Percentiles rank a stretch among this genome's conserved stretches.
Evolutionary conservation across 2,113 vertebrate genomes (phyloP).

Genomic region (Mola mola): DNA sequence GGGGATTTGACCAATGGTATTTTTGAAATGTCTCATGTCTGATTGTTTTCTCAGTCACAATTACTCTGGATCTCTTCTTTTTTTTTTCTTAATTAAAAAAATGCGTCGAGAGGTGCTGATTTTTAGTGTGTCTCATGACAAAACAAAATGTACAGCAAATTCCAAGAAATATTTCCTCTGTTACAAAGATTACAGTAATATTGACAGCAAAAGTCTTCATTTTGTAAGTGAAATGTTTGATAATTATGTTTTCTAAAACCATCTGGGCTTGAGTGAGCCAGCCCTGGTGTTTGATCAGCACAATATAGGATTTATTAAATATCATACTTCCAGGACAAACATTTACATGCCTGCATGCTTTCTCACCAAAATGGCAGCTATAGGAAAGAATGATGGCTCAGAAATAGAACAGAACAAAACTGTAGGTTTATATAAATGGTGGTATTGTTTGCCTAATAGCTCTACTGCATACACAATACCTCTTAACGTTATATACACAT

Average conservation of each 20-base stretch:
- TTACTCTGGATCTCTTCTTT: conserved; percentile 22
- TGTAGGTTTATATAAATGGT: conserved; percentile 85
- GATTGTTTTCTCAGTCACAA: conserved; percentile 61
- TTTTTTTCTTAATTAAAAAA: conserved; percentile 45
- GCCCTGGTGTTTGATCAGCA: conserved; percentile 87
- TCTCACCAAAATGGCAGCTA: conserved; percentile 99
- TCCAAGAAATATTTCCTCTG: conserved; percentile 75
- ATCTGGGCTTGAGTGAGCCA: conserved; percentile 79
- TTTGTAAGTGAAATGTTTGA: conserved; percentile 70
- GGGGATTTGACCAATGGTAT: conserved; percentile 37
- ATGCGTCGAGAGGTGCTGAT: conserved; percentile 53
- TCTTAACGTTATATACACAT: conserved; percentile 98
- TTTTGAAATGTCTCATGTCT: conserved; percentile 52
- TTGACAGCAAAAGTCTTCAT: conserved; percentile 76
- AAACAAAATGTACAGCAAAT: conserved; percentile 70
- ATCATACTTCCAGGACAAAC: conserved; percentile 99
- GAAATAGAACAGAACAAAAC: conserved; percentile 85
- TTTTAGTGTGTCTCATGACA: conserved; percentile 62
- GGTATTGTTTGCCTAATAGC: conserved; percentile 89
- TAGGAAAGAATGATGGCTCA: conserved; percentile 97
- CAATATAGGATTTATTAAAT: conserved; percentile 98
- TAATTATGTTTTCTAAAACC: conserved; percentile 66
- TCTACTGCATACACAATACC: conserved; percentile 99
- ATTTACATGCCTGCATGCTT: conserved; percentile 99
- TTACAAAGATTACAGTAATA: conserved; percentile 81